phyloP scores from a whole-genome alignment of 2,113 vertebrate species.

The Tetrao urogallus region DNA sequence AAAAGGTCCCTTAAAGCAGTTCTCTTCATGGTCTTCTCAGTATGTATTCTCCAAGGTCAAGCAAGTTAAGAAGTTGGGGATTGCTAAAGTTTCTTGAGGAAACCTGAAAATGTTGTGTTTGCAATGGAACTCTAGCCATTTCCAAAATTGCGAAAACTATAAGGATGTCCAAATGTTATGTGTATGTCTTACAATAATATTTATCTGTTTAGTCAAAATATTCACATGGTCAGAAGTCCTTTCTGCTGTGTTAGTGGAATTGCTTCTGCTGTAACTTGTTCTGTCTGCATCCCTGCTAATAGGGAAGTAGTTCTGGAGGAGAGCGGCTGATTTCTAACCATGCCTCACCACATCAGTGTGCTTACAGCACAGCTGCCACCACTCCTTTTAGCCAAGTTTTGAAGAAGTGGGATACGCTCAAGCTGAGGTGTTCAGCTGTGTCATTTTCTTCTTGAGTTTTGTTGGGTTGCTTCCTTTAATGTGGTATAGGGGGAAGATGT shows the following conservation, averaged over 20 bases:
- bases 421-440: slow-evolving; percentile 1
- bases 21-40: background rate
- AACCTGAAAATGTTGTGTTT: background rate
- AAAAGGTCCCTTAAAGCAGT: background rate
- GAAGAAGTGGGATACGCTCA: background rate
- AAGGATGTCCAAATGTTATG: background rate
- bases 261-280: background rate
- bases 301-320: background rate
- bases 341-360: background rate
- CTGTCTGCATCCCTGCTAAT: background rate
- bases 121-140: background rate
- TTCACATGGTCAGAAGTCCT: background rate
- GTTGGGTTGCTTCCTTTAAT: slow-evolving; percentile 30
- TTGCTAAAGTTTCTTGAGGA: background rate
- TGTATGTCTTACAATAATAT: background rate
- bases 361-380: background rate
- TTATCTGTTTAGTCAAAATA: background rate
- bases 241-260: background rate
- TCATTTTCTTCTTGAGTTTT: slow-evolving; percentile 41
- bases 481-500: background rate
- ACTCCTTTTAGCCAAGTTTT: slow-evolving; percentile 22
- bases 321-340: background rate
- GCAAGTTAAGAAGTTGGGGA: background rate
- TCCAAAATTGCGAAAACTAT: background rate
- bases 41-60: background rate